These are phyloP conservation scores for Phaenicophaeus curvirostris DNA, from an alignment of 2,797 vertebrate species.

Conservation along the genomic window DNA sequence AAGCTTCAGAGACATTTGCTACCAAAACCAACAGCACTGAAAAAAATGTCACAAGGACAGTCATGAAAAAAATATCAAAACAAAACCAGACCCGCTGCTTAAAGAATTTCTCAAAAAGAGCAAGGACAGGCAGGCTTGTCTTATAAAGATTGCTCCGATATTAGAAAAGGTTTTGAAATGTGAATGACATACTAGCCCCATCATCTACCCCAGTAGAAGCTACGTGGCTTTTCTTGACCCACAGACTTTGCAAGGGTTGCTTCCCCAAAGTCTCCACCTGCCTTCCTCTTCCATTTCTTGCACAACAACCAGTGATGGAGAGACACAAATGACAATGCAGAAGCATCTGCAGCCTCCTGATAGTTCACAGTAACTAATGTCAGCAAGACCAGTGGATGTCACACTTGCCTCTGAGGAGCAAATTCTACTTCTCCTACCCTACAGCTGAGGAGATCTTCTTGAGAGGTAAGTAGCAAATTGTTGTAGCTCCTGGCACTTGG, in stretches of 20 bases:
- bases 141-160: neutral
- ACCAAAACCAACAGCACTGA: neutral
- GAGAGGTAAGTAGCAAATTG: neutral
- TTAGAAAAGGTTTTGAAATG: neutral
- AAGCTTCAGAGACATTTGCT: neutral
- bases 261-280: neutral
- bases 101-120: neutral
- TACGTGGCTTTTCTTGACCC: fast-evolving
- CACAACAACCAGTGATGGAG: neutral
- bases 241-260: neutral
- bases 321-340: neutral
- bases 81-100: neutral
- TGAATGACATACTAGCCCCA: neutral
- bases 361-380: neutral
- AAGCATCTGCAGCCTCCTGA: neutral
- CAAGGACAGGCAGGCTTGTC: neutral
- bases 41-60: neutral
- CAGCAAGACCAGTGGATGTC: neutral
- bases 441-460: neutral
- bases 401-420: neutral
- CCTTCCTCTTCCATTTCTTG: neutral
- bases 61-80: neutral
- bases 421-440: neutral
- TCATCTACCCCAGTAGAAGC: neutral
- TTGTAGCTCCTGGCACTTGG: neutral